Base-by-base conservation (phyloP, 1,140 invertebrate species). In the Dinoponera quadriceps region DNA sequence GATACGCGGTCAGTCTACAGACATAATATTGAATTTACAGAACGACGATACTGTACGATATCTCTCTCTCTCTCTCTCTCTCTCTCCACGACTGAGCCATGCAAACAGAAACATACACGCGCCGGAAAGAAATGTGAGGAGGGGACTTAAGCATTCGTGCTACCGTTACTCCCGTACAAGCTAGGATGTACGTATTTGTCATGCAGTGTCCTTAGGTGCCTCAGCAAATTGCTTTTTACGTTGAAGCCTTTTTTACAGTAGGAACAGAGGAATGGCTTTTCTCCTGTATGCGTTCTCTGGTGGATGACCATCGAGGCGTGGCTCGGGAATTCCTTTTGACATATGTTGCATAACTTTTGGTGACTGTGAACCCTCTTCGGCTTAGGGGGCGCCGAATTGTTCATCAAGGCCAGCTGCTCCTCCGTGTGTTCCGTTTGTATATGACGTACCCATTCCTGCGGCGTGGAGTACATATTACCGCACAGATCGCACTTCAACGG, bases 361-460 rank as follows among this genome's bases (percentile, higher is more conserved):
- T 95, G 94, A 86, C 93, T 96, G 93, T 95, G 95, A 90, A 93
- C 95, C 94, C 94, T 95, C 92, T 95, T 94, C 20, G 92, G 94
- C 92, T 95, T 95, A 86, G 95, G 95, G 85, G 95, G 95, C 74
- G 95, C 95, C 85, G 95, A 96, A 93, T 96, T 97, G 92, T 97
- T 97, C 94, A 96, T 97, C 89, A 97, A 93, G 87, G 97, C 97
- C 92, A 98, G 93, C 95, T 98, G 97, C 92, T 97, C 96, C 90
- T 98, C 97, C 0, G 97, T 97, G 92, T 98, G 97, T 72, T 96
- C 96, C 83, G 95, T 96, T 91, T 97, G 97, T 92, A 97, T 97
- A 85, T 98, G 97, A 51, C 97, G 95, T 16, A 97, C 97, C 97
- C 97, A 98, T 94, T 97, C 97, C 69, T 96, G 97, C 0, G 97